Conservation (phyloP, 2,797 vertebrate genomes). For the Gallinago stenura region DNA sequence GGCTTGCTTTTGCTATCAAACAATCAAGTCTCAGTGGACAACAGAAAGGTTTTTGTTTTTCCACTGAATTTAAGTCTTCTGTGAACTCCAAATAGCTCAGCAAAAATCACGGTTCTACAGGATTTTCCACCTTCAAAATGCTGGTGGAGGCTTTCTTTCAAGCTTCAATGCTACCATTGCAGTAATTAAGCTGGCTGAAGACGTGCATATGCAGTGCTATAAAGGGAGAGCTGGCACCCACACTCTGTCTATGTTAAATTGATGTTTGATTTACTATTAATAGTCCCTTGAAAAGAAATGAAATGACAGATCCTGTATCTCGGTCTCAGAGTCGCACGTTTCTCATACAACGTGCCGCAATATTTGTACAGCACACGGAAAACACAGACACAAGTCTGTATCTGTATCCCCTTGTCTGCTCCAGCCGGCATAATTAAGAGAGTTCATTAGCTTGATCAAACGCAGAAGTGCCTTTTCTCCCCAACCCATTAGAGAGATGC, state of each 20-base stretch:
- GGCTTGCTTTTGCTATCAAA: background rate
- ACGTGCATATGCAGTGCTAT: background rate
- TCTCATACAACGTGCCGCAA: background rate
- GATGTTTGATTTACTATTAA: slow-evolving; percentile 7
- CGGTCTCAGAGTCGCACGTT: background rate
- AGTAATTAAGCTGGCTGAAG: background rate
- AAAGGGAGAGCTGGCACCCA: background rate
- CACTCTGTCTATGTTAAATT: background rate
- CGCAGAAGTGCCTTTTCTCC: slow-evolving; percentile 7
- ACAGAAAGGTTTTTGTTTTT: background rate
- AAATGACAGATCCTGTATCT: background rate
- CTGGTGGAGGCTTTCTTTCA: background rate
- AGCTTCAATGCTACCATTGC: background rate
- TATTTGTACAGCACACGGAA: background rate
- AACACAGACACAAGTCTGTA: background rate
- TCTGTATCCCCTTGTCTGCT: background rate
- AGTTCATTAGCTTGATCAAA: slow-evolving; percentile 4
- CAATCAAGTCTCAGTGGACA: background rate
- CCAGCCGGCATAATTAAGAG: background rate
- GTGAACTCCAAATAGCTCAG: background rate
- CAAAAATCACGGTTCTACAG: background rate
- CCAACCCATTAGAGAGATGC: background rate
- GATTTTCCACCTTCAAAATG: background rate
- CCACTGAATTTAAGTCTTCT: background rate
- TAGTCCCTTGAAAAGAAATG: background rate